Base-by-base conservation (phyloP, 2,888 invertebrate genomes). In the Phaedon cochleariae region DNA sequence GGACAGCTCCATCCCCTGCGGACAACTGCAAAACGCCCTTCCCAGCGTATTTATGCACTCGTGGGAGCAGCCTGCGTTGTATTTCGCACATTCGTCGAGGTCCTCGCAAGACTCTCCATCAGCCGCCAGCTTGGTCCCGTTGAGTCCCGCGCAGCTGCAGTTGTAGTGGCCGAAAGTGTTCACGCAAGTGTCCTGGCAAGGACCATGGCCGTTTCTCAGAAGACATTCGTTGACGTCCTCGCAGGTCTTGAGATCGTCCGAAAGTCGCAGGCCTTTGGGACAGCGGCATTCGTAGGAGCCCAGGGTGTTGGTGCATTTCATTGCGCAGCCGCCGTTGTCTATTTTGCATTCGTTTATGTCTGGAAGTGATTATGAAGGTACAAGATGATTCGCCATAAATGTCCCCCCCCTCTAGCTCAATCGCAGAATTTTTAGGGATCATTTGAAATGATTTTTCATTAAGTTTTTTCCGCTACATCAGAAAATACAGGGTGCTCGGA, bases 201-300 rank as follows among this genome's bases (percentile, higher is more conserved):
- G 89, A 5, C 89, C 90, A 77, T 88, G 88, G 1, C 89, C 90
- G 78, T 89, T 89, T 74, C 88, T 86, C 72, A 87, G 80, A 26
- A 87, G 81, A 76, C 90, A 90, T 79, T 90, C 90, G 80, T 90
- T 88, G 72, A 88, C 83, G 80, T 89, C 89, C 85, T 79, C 71
- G 72, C 81, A 81, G n/a, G 69, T 64, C 62, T 73, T 75, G 34
- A 73, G 70, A 63, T 76, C 74, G 15, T 74, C 69, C 6, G 67
- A 58, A 52, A 88, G 80, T 69, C 86, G 83, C 57, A 85, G 85
- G 9, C 89, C 89, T 31, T 78, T 73, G 86, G 81, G 81, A 70
- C 89, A 90, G 41, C 82, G 79, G 73, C 90, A 90, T 46, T 84
- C 82, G 74, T 85, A 87, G n/a, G 86, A 84, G 34, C 89, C 89